phyloP scores from a whole-genome alignment of 2,888 invertebrate species.

The Coelinius sp. region DNA sequence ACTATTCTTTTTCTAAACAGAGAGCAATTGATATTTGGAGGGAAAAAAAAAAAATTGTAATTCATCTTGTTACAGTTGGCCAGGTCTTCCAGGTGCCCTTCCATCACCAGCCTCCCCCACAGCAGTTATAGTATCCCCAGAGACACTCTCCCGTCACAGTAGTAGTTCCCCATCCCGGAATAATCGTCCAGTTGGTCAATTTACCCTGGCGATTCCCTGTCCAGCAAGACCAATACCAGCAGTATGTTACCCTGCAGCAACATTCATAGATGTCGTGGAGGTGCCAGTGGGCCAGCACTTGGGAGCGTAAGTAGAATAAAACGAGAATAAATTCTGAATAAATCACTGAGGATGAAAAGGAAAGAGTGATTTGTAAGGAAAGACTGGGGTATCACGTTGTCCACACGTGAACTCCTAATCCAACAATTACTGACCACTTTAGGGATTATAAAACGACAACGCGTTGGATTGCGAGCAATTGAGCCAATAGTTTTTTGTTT shows the following conservation, averaged over 20 bases:
- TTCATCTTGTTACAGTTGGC: constrained; percentile 62
- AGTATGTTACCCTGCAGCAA: constrained; percentile 74
- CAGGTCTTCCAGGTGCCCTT: constrained; percentile 72
- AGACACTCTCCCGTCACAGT: constrained; percentile 80
- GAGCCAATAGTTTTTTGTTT: constrained; percentile 63
- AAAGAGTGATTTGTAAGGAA: neutral
- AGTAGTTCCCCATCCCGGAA: constrained; percentile 76
- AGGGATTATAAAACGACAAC: constrained; percentile 42
- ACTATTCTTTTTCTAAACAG: no score
- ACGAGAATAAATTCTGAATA: neutral
- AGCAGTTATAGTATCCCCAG: constrained; percentile 83
- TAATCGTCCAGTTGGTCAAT: constrained; percentile 56
- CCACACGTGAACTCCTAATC: constrained; percentile 44
- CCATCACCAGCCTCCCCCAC: constrained; percentile 83
- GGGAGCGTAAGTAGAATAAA: constrained; percentile 76
- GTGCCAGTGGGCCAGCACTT: constrained; percentile 76
- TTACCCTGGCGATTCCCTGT: constrained; percentile 72
- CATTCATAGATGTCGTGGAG: constrained; percentile 69
- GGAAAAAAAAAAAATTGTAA: neutral
- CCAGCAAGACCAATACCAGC: constrained; percentile 74
- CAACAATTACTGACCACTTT: constrained; percentile 42
- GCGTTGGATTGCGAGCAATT: constrained; percentile 61
- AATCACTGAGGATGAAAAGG: neutral
- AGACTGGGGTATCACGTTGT: neutral
- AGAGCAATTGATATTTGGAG: no score